Evolutionary conservation across 2,113 vertebrate genomes (phyloP).

Genomic region (Hippocampus mohnikei): DNA sequence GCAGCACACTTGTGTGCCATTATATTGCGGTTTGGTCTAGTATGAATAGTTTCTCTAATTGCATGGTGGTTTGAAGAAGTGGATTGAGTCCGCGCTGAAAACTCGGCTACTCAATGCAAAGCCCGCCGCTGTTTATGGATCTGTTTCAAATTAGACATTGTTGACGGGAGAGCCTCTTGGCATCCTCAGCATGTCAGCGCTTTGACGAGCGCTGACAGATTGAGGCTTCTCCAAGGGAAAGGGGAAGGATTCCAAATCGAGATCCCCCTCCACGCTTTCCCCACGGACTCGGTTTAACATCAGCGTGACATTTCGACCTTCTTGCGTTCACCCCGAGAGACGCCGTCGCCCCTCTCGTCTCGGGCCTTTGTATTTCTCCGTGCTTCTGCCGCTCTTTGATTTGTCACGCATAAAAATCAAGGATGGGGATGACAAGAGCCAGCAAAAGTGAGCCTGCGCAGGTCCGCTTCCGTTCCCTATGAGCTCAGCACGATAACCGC

Average conservation of each 20-base stretch:
- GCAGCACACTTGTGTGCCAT: no score
- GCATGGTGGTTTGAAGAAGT: not conserved
- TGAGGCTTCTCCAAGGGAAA: conserved; percentile 30
- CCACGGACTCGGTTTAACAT: not conserved
- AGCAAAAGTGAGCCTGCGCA: not conserved
- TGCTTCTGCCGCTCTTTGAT: not conserved
- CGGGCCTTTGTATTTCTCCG: not conserved
- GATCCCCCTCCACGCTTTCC: not conserved
- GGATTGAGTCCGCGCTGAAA: not conserved
- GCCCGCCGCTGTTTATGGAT: not conserved
- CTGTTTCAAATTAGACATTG: conserved; percentile 40
- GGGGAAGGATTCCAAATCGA: conserved; percentile 1
- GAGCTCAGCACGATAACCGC: not conserved
- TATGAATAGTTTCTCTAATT: no score
- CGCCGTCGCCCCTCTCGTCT: not conserved
- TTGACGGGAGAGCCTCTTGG: conserved; percentile 29
- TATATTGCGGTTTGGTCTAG: no score
- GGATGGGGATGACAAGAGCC: not conserved
- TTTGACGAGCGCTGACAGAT: conserved; percentile 47
- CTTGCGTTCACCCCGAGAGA: not conserved
- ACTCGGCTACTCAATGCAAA: not conserved
- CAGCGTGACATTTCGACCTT: not conserved
- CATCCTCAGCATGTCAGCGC: conserved; percentile 11
- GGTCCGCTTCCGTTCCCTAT: not conserved
- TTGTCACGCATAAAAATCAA: conserved; percentile 1